Base-by-base conservation (phyloP, 2,113 vertebrate species). In the Ia io region DNA sequence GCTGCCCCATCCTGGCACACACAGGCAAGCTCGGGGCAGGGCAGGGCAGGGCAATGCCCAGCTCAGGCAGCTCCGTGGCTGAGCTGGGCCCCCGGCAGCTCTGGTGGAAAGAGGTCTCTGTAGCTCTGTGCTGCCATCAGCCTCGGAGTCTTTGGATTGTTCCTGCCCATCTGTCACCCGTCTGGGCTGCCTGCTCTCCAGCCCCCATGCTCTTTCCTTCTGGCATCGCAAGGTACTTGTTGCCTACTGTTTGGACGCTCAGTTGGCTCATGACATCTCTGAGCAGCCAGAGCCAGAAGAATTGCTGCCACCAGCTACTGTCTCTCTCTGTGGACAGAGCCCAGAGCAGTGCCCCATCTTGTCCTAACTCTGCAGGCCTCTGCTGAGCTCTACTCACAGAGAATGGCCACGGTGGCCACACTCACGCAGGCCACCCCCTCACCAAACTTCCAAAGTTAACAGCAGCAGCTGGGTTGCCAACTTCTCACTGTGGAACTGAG, bases 221-320 rank as follows among this genome's bases (percentile, higher is more conserved):
- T 69, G 4, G 35, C 56, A 67, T 49, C 9, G 35, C n/a, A 37
- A 7, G 25, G 56, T 30, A 40, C 17, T 22, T 74, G n/a, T 20
- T 5, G 3, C 30, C 44, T 74, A 35, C 10, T 47, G 59, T 93
- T 74, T 73, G 23, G 40, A 69, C 35, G 22, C 47, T 44, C 37
- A 35, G 4, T n/a, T 49, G 61, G 16, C 23, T 76, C 20, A 10
- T 40, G 79, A 47, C 23, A 25, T 77, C 37, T 44, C 28, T 32
- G 42, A 56, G 30, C 5, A 49, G 17, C 37, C 65, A 47, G 35
- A 94, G 47, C 37, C 35, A 53, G 20, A 12, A 63, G 20, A 10
- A 32, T 0, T 0, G 20, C 59, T 23, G 32, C 13, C 30, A 59
- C 20, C 1, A 2, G 3, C n/a, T 23, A 1, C 22, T 76, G 30